phyloP scores from a whole-genome alignment of 2,888 invertebrate genomes.

The Phragmatobia fuliginosa region DNA sequence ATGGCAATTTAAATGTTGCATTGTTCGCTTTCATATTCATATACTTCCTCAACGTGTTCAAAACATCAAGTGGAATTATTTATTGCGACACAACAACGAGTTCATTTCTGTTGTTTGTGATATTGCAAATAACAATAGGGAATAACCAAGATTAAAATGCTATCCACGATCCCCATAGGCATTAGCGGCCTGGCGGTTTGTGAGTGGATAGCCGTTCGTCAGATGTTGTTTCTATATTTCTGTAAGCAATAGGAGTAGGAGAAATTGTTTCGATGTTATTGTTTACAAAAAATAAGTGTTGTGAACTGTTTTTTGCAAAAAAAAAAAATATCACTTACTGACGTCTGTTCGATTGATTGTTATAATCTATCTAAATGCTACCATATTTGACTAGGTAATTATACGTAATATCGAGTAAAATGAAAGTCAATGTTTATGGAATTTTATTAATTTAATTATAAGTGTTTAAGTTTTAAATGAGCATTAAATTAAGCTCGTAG shows the following conservation, averaged over 20 bases:
- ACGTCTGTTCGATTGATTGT: not conserved
- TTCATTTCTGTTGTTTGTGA: conserved; percentile 42
- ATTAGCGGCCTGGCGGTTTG: conserved; percentile 39
- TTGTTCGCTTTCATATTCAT: conserved; percentile 32
- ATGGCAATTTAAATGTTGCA: conserved; percentile 8
- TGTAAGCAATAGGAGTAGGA: conserved; percentile 12
- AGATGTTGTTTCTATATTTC: conserved; percentile 38
- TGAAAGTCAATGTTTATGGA: no score
- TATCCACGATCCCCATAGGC: conserved; percentile 44
- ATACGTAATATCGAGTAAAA: no score
- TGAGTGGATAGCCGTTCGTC: conserved; percentile 41
- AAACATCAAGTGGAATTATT: conserved; percentile 50
- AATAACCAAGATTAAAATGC: conserved; percentile 54
- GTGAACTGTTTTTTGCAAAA: not conserved
- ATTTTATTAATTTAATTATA: no score
- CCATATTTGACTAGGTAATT: no score
- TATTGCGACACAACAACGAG: conserved; percentile 37
- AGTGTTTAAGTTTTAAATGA: not conserved
- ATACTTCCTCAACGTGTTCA: conserved; percentile 38
- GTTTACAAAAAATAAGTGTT: not conserved
- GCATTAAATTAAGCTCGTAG: not conserved
- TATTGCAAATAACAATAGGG: conserved; percentile 45
- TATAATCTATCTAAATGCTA: no score
- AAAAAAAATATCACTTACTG: not conserved
- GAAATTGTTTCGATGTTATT: not conserved